These are phyloP conservation scores for Protobothrops flavoviridis DNA, from an alignment of 2,113 vertebrate genomes.

Conservation along the genomic window DNA sequence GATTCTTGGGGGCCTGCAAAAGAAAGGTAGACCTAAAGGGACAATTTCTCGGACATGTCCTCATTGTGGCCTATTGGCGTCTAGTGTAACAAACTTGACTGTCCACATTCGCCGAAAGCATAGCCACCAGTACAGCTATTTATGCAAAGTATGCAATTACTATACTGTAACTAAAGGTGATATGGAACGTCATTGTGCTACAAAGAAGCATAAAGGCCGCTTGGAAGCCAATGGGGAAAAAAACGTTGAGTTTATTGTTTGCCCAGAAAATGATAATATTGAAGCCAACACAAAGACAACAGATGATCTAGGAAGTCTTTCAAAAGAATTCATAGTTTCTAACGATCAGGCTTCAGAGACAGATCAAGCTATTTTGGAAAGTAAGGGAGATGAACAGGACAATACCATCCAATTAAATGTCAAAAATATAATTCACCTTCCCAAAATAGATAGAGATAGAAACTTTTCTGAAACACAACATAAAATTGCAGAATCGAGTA, in stretches of 20 bases:
- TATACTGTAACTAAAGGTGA: conserved; percentile 98
- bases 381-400: conserved; percentile 41
- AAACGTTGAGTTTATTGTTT: conserved; percentile 62
- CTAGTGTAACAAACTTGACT: conserved; percentile 91
- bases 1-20: conserved; percentile 60
- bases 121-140: conserved; percentile 93
- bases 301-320: neutral
- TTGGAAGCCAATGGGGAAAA: conserved; percentile 70
- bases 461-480: conserved; percentile 29
- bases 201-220: conserved; percentile 90
- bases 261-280: conserved; percentile 62
- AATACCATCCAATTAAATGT: conserved; percentile 40
- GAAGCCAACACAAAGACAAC: conserved; percentile 55
- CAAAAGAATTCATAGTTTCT: conserved; percentile 43
- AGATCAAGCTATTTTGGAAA: conserved; percentile 41
- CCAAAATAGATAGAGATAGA: conserved; percentile 36
- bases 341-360: conserved; percentile 39
- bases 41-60: conserved; percentile 80
- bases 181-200: conserved; percentile 96
- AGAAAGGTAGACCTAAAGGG: conserved; percentile 82
- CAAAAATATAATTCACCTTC: conserved; percentile 37
- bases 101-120: conserved; percentile 96
- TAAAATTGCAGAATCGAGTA: conserved; percentile 38
- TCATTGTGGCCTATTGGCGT: conserved; percentile 91
- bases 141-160: conserved; percentile 93